phyloP scores from a whole-genome alignment of 2,113 vertebrate genomes.

The Misgurnus mizolepis region DNA sequence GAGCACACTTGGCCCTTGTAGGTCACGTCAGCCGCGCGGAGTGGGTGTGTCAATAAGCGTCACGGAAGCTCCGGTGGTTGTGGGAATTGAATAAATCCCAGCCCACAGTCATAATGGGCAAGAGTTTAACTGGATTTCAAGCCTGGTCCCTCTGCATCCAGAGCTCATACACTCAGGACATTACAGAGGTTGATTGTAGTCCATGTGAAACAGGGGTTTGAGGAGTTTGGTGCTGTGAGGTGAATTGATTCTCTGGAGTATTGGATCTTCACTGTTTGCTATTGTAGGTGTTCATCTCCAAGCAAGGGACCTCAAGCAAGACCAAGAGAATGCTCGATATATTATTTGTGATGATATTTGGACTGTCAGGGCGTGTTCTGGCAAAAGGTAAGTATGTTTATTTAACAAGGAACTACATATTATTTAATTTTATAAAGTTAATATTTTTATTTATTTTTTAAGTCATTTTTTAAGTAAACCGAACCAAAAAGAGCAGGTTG shows the following conservation, averaged over 20 bases:
- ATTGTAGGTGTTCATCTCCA: neutral
- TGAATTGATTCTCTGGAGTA: constrained; percentile 36
- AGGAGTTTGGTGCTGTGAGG: constrained; percentile 34
- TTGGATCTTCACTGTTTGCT: neutral
- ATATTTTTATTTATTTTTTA: no score
- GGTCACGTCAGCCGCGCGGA: constrained; percentile 43
- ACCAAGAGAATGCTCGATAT: constrained; percentile 67
- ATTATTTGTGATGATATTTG: constrained; percentile 70
- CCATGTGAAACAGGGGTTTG: constrained; percentile 44
- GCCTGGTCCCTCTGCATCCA: constrained; percentile 58
- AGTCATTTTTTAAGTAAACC: no score
- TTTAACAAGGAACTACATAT: no score
- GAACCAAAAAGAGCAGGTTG: no score
- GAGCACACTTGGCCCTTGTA: neutral
- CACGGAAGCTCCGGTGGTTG: constrained; percentile 67
- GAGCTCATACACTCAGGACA: constrained; percentile 51
- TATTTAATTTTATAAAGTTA: no score
- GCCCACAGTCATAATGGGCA: constrained; percentile 61
- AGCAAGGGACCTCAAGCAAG: constrained; percentile 28
- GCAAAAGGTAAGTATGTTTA: constrained; percentile 69
- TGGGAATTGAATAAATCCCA: constrained; percentile 77
- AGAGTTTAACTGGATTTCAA: constrained; percentile 64
- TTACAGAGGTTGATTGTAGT: constrained; percentile 32
- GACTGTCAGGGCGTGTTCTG: constrained; percentile 69
- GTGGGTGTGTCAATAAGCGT: constrained; percentile 69